Evolutionary conservation across 1,140 invertebrate genomes (phyloP).

Genomic region (Brachionus asplanchnoidis): DNA sequence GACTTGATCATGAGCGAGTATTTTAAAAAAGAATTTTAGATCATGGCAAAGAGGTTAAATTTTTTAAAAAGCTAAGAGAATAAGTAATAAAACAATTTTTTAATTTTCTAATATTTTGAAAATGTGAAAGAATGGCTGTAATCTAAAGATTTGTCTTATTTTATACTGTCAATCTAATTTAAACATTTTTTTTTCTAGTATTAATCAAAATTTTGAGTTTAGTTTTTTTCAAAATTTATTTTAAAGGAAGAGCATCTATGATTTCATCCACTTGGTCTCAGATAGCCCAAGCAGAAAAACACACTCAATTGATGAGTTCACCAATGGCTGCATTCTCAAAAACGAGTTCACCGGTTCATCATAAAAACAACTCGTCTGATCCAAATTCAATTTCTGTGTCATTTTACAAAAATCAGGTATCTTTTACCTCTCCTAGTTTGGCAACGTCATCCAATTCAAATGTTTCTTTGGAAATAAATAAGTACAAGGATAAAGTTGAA

Average conservation of each 20-base stretch:
- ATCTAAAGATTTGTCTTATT: background rate
- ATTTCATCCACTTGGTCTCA: slow-evolving; percentile 37
- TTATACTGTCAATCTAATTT: too few relatives aligned
- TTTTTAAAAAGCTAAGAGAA: too few relatives aligned
- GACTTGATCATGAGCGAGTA: too few relatives aligned
- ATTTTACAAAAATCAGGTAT: slow-evolving; percentile 21
- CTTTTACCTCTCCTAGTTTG: background rate
- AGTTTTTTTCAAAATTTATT: background rate
- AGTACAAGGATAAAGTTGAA: background rate
- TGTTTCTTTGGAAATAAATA: background rate
- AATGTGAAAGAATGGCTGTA: background rate
- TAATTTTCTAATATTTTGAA: too few relatives aligned
- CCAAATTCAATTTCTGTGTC: background rate
- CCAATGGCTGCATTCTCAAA: slow-evolving; percentile 19
- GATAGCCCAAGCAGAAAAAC: slow-evolving; percentile 23
- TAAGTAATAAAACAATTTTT: too few relatives aligned
- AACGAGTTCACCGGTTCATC: slow-evolving; percentile 2
- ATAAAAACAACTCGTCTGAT: background rate
- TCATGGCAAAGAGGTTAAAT: too few relatives aligned
- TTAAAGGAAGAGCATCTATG: slow-evolving; percentile 22
- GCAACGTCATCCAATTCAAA: background rate
- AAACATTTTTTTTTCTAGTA: too few relatives aligned
- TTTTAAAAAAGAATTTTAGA: too few relatives aligned
- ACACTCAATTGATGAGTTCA: background rate
- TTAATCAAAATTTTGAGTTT: background rate